Evolutionary conservation across 2,797 vertebrate species (phyloP), one percentile per base, ranked within the genome.

Genomic region (Apogon talboti): DNA sequence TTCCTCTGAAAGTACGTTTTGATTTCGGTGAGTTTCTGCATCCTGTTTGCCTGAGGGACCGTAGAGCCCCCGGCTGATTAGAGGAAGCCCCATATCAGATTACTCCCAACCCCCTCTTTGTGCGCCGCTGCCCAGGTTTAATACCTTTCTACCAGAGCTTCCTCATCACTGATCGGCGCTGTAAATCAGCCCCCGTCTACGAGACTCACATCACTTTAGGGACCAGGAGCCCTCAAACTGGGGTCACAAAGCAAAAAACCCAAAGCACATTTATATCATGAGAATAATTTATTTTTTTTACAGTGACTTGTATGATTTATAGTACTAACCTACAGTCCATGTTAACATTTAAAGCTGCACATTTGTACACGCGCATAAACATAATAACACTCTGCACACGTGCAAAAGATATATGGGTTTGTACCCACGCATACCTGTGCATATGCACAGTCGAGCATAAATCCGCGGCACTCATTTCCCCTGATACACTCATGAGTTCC

Each of bases 51-150:
- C 81, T 11, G 69, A 58, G 83, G 81, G 81, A 69, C 54, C 70
- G 68, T 52, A 74, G 80, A 79, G 86, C 86, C 87, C 73, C 77
- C 84, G 84, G 86, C 84, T 91, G 89, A 91, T 91, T 88, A 85
- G 76, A 89, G 81, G 88, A 86, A 86, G 62, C 77, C 66, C 72
- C 37, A 15, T 83, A 89, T 89, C 87, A 72, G 62, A 79, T 86
- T 85, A 54, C 77, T 14, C 16, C 41, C 46, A 16, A 1, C 38
- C 24, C 69, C 58, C 56, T 38, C 11, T 13, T 3, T 46, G 18
- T 42, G 15, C 49, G 37, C 53, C 38, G 69, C 63, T 55, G 61
- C 60, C 28, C 74, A 75, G 67, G 62, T 85, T 78, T 78, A 78
- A 82, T 79, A 85, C 24, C 55, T 19, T 65, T 66, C 56, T 82